Percentiles rank a stretch among this genome's conserved stretches.
phyloP scores from a whole-genome alignment of 2,888 invertebrate genomes.

The Syrista parreyssii region DNA sequence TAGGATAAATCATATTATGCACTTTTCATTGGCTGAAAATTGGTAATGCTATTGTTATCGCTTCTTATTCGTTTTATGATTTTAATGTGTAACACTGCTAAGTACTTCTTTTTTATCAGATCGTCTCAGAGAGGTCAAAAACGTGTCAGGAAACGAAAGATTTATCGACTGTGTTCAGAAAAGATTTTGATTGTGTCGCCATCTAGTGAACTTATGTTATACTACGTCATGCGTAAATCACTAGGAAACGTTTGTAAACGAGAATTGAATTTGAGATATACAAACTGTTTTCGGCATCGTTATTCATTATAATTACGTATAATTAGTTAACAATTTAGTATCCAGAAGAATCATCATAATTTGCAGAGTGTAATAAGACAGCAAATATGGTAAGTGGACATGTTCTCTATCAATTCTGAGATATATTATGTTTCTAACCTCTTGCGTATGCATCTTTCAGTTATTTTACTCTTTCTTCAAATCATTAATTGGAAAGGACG shows the following conservation, averaged over 20 bases:
- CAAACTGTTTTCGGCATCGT: neutral
- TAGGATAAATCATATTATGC: no score
- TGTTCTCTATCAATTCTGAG: neutral
- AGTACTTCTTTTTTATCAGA: neutral
- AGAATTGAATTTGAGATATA: neutral
- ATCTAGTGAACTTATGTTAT: neutral
- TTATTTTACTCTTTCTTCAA: slow-evolving; percentile 99
- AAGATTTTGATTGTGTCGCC: neutral
- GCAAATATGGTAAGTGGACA: neutral
- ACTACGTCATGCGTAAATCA: neutral
- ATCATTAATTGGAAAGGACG: slow-evolving; percentile 97
- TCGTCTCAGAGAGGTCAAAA: neutral
- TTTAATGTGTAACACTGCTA: neutral
- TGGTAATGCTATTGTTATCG: neutral
- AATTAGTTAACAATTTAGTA: neutral
- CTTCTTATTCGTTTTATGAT: neutral
- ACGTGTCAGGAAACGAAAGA: neutral
- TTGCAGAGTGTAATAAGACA: neutral
- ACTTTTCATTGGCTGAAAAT: neutral
- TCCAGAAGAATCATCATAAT: neutral
- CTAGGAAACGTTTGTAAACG: neutral
- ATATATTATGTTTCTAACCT: neutral
- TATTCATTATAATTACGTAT: neutral
- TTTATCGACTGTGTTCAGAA: neutral
- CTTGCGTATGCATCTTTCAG: slow-evolving; percentile 61